Evolutionary conservation across 2,113 vertebrate species (phyloP).

Genomic region (Elachura formosa): DNA sequence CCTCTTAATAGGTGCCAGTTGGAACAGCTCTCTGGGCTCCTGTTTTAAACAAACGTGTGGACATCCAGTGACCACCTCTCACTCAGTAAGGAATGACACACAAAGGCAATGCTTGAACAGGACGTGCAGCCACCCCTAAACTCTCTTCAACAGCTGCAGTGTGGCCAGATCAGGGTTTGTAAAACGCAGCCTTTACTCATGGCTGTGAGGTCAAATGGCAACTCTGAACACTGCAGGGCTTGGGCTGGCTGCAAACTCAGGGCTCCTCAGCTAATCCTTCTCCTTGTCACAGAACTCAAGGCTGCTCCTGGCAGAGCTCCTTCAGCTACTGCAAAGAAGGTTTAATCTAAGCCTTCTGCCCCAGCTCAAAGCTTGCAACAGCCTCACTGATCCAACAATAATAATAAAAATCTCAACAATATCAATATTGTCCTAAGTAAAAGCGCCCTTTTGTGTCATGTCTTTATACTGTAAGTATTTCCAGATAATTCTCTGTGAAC

Average conservation of each 20-base stretch:
- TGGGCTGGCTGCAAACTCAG: neutral
- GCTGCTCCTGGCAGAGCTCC: neutral
- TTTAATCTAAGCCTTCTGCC: neutral
- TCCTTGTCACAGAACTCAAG: neutral
- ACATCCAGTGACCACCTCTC: neutral
- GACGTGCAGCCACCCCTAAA: neutral
- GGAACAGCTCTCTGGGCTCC: neutral
- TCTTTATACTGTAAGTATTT: neutral
- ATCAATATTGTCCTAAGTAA: neutral
- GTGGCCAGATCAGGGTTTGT: neutral
- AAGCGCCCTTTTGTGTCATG: neutral
- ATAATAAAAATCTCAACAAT: neutral
- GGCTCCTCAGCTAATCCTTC: neutral
- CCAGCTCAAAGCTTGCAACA: neutral
- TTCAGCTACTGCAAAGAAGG: neutral
- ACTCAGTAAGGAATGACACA: neutral
- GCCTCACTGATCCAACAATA: neutral
- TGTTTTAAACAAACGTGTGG: neutral
- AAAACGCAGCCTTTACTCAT: neutral
- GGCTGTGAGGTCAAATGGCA: neutral
- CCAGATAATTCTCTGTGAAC: neutral
- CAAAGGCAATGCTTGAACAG: neutral
- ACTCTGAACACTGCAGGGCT: neutral
- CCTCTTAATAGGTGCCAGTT: neutral
- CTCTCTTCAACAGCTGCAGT: neutral